Percentiles rank a stretch among this genome's conserved stretches.
phyloP scores from a whole-genome alignment of 2,888 invertebrate species.

The Pristionchus fissidentatus region DNA sequence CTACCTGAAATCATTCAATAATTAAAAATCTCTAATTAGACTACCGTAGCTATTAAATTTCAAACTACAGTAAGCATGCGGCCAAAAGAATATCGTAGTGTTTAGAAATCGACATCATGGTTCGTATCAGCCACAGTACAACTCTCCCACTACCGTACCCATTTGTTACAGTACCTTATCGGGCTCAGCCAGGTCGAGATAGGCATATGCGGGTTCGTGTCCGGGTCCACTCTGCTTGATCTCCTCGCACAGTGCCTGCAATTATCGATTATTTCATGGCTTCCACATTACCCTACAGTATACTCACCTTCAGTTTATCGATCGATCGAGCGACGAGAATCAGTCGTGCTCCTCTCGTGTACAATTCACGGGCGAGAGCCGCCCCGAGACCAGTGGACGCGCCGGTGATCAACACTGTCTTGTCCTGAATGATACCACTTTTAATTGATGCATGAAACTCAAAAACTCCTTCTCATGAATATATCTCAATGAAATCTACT shows the following conservation, averaged over 20 bases:
- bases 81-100: no score
- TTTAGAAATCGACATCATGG: no score
- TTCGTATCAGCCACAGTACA: no score
- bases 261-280: neutral
- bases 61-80: no score
- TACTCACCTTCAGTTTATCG: conserved; percentile 64
- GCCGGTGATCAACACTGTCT: conserved; percentile 71
- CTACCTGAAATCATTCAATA: conserved; percentile 52
- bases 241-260: conserved; percentile 64
- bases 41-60: no score
- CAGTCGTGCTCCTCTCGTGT: conserved; percentile 68
- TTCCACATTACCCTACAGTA: neutral
- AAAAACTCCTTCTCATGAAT: neutral
- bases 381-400: conserved; percentile 68
- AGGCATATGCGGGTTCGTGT: conserved; percentile 68
- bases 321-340: conserved; percentile 71
- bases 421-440: conserved; percentile 54
- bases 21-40: no score
- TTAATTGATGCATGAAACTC: neutral
- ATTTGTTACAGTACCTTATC: conserved; percentile 8
- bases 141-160: no score
- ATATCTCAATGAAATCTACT: no score
- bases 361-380: conserved; percentile 66
- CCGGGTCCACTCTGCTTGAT: conserved; percentile 57
- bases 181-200: conserved; percentile 52